phyloP scores from a whole-genome alignment of 1,140 invertebrate species.

The Asobara japonica region DNA sequence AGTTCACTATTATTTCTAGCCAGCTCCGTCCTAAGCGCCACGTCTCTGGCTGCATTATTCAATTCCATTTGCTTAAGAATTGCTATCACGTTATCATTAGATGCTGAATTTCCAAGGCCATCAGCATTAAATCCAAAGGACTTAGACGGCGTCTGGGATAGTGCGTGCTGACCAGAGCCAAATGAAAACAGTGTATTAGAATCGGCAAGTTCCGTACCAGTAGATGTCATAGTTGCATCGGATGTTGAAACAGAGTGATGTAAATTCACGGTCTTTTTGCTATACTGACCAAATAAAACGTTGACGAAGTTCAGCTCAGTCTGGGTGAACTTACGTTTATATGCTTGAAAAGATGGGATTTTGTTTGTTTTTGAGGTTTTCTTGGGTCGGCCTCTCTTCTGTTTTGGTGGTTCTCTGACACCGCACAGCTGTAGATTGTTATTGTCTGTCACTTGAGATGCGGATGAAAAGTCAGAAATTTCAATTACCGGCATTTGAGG shows the following conservation, averaged over 20 bases:
- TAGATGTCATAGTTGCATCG: too few relatives aligned
- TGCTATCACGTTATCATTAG: background rate
- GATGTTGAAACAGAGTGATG: background rate
- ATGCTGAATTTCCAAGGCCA: background rate
- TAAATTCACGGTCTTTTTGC: background rate
- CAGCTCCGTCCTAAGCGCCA: background rate
- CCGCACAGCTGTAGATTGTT: background rate
- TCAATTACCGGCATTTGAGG: background rate
- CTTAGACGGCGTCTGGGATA: too few relatives aligned
- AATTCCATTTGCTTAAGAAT: background rate
- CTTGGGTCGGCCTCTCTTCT: background rate
- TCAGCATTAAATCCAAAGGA: background rate
- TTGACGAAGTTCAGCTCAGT: background rate
- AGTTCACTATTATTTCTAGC: background rate
- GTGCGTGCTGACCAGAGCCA: too few relatives aligned
- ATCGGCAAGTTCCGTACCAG: too few relatives aligned
- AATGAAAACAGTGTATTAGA: too few relatives aligned
- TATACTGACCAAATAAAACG: background rate
- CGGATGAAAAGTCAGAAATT: background rate
- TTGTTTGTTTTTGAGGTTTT: background rate
- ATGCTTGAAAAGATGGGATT: background rate
- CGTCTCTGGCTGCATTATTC: background rate
- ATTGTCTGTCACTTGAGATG: background rate
- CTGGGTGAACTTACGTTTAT: background rate
- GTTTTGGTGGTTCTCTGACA: background rate